phyloP scores from a whole-genome alignment of 2,113 vertebrate species.

The Pseudopodoces humilis region DNA sequence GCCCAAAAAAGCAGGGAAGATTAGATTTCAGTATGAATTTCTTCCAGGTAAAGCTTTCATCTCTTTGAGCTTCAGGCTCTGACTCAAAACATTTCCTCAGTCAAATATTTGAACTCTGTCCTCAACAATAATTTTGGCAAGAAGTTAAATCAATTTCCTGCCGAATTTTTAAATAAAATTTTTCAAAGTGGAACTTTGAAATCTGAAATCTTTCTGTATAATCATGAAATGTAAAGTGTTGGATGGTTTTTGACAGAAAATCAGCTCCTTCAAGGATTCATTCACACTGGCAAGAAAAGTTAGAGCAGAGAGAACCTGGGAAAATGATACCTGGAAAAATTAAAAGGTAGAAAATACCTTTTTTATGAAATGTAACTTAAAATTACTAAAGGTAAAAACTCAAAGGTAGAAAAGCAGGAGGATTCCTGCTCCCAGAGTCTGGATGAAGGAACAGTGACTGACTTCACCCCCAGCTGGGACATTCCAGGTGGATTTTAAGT shows the following conservation, averaged over 20 bases:
- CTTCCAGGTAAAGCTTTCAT: neutral
- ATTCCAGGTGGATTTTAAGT: neutral
- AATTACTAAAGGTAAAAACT: too few relatives aligned
- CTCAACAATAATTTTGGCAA: accelerated
- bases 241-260: neutral
- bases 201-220: neutral
- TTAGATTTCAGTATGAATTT: neutral
- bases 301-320: neutral
- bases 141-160: neutral
- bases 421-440: neutral
- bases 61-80: neutral
- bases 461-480: neutral
- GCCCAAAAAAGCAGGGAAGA: neutral
- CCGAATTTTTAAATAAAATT: neutral
- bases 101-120: neutral
- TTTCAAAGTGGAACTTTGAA: neutral
- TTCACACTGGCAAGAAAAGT: neutral
- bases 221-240: neutral
- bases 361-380: too few relatives aligned
- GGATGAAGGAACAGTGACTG: neutral
- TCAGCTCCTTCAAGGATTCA: neutral
- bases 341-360: neutral
- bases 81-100: neutral
- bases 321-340: neutral
- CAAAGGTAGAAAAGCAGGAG: neutral